Evolutionary conservation across 1,140 invertebrate genomes (phyloP).

Genomic region (Apolygus lucorum): DNA sequence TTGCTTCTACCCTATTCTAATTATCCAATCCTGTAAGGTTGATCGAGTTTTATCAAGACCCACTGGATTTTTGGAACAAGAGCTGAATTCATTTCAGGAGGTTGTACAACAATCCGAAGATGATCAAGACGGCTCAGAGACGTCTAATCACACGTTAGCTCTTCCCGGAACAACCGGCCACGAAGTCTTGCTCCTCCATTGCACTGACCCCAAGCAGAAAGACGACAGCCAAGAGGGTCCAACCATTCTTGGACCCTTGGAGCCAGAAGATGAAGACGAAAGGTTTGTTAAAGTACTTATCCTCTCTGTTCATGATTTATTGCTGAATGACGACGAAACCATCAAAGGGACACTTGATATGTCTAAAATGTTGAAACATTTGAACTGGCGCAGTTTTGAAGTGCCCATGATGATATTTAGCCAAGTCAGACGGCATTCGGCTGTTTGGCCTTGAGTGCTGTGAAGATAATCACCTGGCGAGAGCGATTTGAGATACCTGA

Average conservation of each 20-base stretch:
- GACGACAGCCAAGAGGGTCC: neutral
- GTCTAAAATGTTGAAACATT: no score
- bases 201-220: neutral
- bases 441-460: conserved; percentile 5
- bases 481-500: neutral
- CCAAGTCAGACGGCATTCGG: conserved; percentile 21
- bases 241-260: neutral
- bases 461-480: conserved; percentile 4
- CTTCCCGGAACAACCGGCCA: neutral
- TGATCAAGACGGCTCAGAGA: neutral
- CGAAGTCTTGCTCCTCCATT: neutral
- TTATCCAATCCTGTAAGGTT: no score
- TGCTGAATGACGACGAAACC: neutral
- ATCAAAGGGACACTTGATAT: no score
- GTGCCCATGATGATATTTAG: conserved; percentile 20
- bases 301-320: no score
- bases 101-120: neutral
- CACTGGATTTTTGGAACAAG: neutral
- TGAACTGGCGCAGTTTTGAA: neutral
- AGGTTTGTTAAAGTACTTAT: no score
- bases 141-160: neutral
- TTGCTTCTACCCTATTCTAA: no score
- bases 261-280: no score
- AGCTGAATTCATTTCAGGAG: neutral
- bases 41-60: no score